These are phyloP conservation scores for Gadus macrocephalus DNA, from an alignment of 2,113 vertebrate genomes.

Conservation along the genomic window DNA sequence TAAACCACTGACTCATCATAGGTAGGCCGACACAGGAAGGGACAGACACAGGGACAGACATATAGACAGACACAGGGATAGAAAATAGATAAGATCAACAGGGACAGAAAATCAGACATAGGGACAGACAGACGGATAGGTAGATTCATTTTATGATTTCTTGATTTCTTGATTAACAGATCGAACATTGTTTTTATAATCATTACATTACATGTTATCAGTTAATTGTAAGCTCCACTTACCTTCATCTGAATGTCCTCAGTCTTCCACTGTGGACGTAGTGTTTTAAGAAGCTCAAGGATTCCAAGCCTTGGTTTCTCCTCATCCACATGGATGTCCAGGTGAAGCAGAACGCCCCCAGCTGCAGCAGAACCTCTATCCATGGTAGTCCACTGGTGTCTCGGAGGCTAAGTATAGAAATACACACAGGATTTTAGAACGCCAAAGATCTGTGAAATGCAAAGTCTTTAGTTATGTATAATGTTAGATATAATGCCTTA, in stretches of 20 bases:
- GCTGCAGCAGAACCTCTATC: slow-evolving; percentile 2
- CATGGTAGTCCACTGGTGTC: slow-evolving; percentile 27
- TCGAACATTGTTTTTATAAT: not conserved
- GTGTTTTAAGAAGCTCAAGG: slow-evolving; percentile 55
- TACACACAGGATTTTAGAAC: too few species aligned
- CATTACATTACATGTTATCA: slow-evolving; percentile 6
- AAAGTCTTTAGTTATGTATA: too few species aligned
- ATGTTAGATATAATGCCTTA: too few species aligned
- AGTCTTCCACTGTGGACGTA: slow-evolving; percentile 68
- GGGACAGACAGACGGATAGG: not conserved
- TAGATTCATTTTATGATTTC: too few species aligned
- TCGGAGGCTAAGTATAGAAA: too few species aligned
- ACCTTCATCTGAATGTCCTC: slow-evolving; percentile 70
- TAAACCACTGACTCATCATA: too few species aligned
- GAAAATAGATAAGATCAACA: not conserved
- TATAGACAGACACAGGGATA: not conserved
- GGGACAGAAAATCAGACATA: not conserved
- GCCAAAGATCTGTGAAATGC: too few species aligned
- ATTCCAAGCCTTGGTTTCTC: slow-evolving; percentile 50
- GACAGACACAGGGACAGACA: not conserved
- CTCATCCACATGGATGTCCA: slow-evolving; percentile 62
- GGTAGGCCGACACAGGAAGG: not conserved
- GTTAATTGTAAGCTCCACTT: slow-evolving; percentile 27
- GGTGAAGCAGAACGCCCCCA: slow-evolving; percentile 41
- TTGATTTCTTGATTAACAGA: too few species aligned